A percentile compares a stretch with the other conserved stretches of the same genome.
Evolutionary conservation across 2,797 vertebrate genomes (phyloP).

Genomic region (Acanthurus tractus): DNA sequence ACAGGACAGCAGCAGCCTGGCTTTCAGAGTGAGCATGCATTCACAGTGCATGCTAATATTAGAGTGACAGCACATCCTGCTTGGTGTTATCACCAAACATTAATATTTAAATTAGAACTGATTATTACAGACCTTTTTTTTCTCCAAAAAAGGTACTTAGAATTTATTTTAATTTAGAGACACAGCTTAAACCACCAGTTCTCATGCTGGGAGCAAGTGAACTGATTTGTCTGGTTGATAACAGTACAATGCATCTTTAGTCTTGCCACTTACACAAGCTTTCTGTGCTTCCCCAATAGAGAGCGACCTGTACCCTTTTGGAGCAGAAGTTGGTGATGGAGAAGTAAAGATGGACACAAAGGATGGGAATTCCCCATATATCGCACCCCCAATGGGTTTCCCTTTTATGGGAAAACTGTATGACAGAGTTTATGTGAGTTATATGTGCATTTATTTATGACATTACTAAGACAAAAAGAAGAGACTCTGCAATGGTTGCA

Average conservation of each 20-base stretch:
- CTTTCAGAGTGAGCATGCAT: not conserved
- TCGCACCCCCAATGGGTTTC: slow-evolving; percentile 82
- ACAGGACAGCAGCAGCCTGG: not conserved
- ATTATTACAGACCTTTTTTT: not conserved
- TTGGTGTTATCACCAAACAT: not conserved
- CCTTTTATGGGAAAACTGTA: slow-evolving; percentile 85
- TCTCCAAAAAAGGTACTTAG: not conserved
- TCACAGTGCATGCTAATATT: not conserved
- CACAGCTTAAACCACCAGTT: no score
- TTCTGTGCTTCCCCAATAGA: slow-evolving; percentile 72
- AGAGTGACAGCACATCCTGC: not conserved
- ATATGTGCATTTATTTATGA: not conserved
- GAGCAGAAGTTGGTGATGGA: slow-evolving; percentile 83
- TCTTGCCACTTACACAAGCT: slow-evolving; percentile 12
- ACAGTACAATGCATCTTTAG: not conserved
- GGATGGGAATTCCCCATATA: slow-evolving; percentile 88
- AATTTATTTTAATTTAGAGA: no score
- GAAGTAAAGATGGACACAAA: slow-evolving; percentile 64
- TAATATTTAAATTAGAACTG: not conserved
- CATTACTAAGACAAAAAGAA: not conserved
- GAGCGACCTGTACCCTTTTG: slow-evolving; percentile 85
- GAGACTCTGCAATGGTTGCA: not conserved
- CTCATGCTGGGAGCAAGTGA: not conserved
- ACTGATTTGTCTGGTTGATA: not conserved
- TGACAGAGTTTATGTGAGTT: slow-evolving; percentile 87